Evolutionary conservation across 1,140 invertebrate species (phyloP), one percentile per base, ranked within the genome.

Genomic region (Orchestia grillus): DNA sequence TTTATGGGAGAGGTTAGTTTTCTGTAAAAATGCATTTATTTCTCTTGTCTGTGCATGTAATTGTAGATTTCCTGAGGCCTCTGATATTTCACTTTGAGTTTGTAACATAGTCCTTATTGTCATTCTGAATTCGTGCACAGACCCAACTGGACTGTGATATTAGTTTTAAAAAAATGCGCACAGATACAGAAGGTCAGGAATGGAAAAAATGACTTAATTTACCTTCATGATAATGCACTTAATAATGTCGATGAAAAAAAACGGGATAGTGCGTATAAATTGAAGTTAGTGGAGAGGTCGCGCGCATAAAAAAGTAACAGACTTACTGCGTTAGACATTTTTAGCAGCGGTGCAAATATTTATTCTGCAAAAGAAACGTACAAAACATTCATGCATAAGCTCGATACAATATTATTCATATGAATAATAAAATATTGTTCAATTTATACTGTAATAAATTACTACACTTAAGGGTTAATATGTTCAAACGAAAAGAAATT

Each of bases 1-100:
- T 96, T 96, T 98, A 47, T 98, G 97, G 96, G 97, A 97, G 97
- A 98, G 97, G 97, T 97, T 96, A 97, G 88, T 98, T 88, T 41
- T 43, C 87, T 96, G 36, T 95, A n/a, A 36, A 42, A n/a, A 87
- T 47, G 45, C 57, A 16, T 88, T 91, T 47, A 92, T 36, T 90
- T 44, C 11, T 90, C 0, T 90, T 90, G 42, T 90, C 11, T 4
- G 88, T 90, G 88, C 88, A 90, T 90, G 88, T 41, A 43, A 90
- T 42, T 42, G 36, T 90, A 90, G 11, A 77, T 77, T 77, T 77
- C 19, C 1, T 77, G 36, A 3, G 11, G 36, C 62, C 62, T 77
- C 3, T 36, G 62, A 15, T 15, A 77, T 36, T 77, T 1, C 1
- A 28, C 28, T 23, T 3, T 77, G 28, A 77, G 28, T 77, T 77